Conservation (phyloP, 1,140 invertebrate genomes). For the Drosophila nebulosa region DNA sequence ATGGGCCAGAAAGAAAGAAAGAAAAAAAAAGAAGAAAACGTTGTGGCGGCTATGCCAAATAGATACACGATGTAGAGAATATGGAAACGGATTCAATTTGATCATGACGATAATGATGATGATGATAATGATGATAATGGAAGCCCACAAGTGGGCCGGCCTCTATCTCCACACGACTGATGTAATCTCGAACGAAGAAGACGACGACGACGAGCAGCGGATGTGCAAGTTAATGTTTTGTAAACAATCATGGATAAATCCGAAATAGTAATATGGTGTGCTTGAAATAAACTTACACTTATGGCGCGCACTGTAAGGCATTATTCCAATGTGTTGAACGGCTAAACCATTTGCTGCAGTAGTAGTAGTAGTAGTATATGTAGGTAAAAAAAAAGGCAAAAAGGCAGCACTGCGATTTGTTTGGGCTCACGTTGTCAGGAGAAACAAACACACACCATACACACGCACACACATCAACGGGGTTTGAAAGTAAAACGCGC, state of each 20-base stretch:
- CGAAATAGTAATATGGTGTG: slow-evolving; percentile 4
- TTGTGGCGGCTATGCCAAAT: background rate
- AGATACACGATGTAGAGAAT: background rate
- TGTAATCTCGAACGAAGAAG: background rate
- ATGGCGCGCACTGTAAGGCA: slow-evolving; percentile 59
- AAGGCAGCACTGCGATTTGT: slow-evolving; percentile 28
- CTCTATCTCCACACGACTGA: background rate
- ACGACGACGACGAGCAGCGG: background rate
- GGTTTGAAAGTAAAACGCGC: slow-evolving; percentile 60
- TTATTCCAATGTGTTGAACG: slow-evolving; percentile 23
- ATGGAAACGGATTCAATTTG: background rate
- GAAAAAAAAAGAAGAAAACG: background rate
- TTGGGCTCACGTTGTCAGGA: slow-evolving; percentile 69
- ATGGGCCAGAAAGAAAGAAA: background rate
- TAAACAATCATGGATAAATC: slow-evolving; percentile 40
- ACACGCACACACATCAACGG: background rate
- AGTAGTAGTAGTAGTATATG: slow-evolving; percentile 20
- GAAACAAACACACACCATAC: slow-evolving; percentile 17
- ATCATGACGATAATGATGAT: background rate
- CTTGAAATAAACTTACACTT: slow-evolving; percentile 55
- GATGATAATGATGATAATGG: background rate
- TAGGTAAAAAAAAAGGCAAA: slow-evolving; percentile 7
- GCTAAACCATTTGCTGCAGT: slow-evolving; percentile 30
- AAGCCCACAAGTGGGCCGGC: background rate
- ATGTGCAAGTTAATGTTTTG: slow-evolving; percentile 17